A percentile compares a stretch with the other conserved stretches of the same genome.
Conservation (phyloP, 2,113 vertebrate species). For the Sphyrna mokarran region DNA sequence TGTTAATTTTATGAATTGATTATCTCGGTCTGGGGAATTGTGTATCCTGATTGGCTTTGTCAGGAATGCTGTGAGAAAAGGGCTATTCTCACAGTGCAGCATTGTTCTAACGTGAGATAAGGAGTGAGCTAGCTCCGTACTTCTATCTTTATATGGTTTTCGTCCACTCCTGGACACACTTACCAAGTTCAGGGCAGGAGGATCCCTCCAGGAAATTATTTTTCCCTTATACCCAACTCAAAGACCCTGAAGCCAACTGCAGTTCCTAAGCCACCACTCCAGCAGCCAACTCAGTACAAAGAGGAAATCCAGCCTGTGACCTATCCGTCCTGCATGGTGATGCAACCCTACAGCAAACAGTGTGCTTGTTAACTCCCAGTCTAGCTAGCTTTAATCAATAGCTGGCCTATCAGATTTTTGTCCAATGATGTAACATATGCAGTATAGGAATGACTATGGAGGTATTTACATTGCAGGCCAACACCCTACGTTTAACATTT, state of each 20-base stretch:
- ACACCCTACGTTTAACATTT: not conserved
- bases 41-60: too few relatives aligned
- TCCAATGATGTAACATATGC: not conserved
- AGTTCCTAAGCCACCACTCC: not conserved
- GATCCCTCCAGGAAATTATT: not conserved
- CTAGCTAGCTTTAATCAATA: not conserved
- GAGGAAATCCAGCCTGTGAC: not conserved
- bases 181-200: not conserved
- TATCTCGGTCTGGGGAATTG: too few relatives aligned
- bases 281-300: not conserved
- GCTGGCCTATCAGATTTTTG: not conserved
- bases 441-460: not conserved
- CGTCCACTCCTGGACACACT: too few relatives aligned
- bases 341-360: not conserved
- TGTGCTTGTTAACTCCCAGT: not conserved
- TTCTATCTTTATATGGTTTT: too few relatives aligned
- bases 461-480: not conserved
- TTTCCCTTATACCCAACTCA: not conserved
- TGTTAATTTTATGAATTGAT: too few relatives aligned
- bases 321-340: not conserved
- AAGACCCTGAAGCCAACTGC: not conserved
- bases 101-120: too few relatives aligned
- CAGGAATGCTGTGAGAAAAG: too few relatives aligned
- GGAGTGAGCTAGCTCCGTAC: too few relatives aligned
- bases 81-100: too few relatives aligned